Percentiles rank a stretch among this genome's conserved stretches.
Conservation (phyloP, 2,113 vertebrate species). For the Formicarius rufipectus region DNA sequence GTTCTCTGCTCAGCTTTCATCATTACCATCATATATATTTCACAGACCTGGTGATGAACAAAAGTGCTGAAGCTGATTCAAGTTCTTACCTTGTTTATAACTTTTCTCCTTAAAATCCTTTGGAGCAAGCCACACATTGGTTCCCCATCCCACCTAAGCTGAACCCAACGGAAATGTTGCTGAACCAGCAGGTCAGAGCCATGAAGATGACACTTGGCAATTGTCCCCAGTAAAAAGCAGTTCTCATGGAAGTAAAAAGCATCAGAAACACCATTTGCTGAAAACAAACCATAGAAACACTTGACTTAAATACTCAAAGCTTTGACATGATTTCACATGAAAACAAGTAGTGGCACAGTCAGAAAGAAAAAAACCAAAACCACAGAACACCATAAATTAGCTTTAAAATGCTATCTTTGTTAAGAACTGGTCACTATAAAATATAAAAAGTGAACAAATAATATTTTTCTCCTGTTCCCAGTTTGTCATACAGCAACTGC, state of each 20-base stretch:
- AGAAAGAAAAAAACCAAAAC: background rate
- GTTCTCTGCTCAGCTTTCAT: background rate
- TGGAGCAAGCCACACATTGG: constrained; percentile 88
- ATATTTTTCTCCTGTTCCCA: background rate
- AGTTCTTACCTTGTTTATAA: constrained; percentile 82
- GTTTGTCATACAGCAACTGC: background rate
- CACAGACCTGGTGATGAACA: background rate
- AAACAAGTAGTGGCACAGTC: background rate
- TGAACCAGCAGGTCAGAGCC: constrained; percentile 89
- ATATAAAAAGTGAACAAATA: background rate
- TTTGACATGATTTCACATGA: background rate
- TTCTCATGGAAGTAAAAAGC: constrained; percentile 85
- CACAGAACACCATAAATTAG: background rate
- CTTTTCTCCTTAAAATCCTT: constrained; percentile 86
- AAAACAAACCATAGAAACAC: constrained; percentile 25
- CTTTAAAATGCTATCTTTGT: background rate
- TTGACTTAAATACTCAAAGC: background rate
- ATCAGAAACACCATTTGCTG: constrained; percentile 77
- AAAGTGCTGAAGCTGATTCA: background rate
- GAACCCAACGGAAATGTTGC: constrained; percentile 96
- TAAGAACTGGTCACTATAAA: background rate
- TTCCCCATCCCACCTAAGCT: constrained; percentile 92
- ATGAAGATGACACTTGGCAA: constrained; percentile 87
- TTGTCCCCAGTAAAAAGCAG: constrained; percentile 88
- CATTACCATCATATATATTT: background rate